A percentile compares a stretch with the other conserved stretches of the same genome.
Conservation (phyloP, 1,140 invertebrate genomes). For the Bemisia tabaci region DNA sequence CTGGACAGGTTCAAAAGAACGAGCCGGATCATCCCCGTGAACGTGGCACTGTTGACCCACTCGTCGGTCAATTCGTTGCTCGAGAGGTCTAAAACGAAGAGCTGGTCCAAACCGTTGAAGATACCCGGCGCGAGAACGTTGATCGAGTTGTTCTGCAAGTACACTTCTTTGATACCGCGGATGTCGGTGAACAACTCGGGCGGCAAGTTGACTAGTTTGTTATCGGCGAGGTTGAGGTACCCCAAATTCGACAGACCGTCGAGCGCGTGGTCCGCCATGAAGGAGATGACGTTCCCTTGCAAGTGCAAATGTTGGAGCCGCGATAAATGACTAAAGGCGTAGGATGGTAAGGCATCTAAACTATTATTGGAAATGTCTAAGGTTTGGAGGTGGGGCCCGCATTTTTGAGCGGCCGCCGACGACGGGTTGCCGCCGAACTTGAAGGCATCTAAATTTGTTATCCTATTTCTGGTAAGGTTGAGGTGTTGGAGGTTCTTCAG, state of each 20-base stretch:
- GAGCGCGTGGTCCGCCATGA: constrained; percentile 65
- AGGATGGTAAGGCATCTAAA: constrained; percentile 60
- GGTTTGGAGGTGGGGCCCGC: constrained; percentile 52
- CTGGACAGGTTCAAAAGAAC: constrained; percentile 66
- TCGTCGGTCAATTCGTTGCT: constrained; percentile 72
- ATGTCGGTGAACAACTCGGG: constrained; percentile 69
- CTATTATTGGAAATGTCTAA: constrained; percentile 72
- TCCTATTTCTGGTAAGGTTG: constrained; percentile 66
- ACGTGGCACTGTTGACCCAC: constrained; percentile 77
- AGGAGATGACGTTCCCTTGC: constrained; percentile 52
- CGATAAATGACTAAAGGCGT: constrained; percentile 54
- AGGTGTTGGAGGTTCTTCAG: constrained; percentile 58
- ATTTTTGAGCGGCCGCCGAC: constrained; percentile 42
- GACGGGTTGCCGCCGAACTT: constrained; percentile 42
- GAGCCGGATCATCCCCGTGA: constrained; percentile 63
- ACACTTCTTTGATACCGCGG: constrained; percentile 64
- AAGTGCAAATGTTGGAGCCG: constrained; percentile 48
- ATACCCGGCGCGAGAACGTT: constrained; percentile 71
- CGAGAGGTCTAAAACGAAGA: constrained; percentile 69
- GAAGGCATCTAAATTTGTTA: constrained; percentile 61
- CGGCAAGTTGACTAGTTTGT: constrained; percentile 63
- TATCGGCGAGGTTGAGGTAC: constrained; percentile 64
- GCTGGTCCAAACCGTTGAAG: constrained; percentile 63
- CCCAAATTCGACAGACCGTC: constrained; percentile 61
- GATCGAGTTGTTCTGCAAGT: constrained; percentile 73